Base-by-base conservation (phyloP, 2,113 vertebrate genomes). In the Genyomyrus donnyi region DNA sequence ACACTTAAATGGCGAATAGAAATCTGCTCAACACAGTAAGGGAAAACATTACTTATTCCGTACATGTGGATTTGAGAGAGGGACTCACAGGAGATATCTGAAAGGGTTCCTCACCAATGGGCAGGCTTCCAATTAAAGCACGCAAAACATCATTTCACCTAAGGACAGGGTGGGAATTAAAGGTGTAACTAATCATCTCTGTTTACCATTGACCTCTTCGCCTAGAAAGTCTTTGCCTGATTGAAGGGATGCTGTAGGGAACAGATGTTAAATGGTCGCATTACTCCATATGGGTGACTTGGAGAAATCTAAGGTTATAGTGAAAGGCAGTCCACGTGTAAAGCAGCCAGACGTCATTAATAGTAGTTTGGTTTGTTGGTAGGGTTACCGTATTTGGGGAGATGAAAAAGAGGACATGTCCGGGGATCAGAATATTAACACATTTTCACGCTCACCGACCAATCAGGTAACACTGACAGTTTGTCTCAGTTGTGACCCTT, bases 401-500 rank as follows among this genome's bases (percentile, higher is more conserved):
- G 52, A 53, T 0, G 52, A 21, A 53, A 19, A 56, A 24, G 5
- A 24, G 5, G 53, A 42, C 53, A 56, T 56, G 53, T 56, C 1
- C 19, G 1, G 53, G 19, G 19, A 56, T 56, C 53, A 56, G 19
- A 56, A 21, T 56, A 56, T 56, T 56, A 21, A 56, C 5, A 56
- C 53, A 56, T 56, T 21, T 21, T 21, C 53, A 56, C 1, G 5
- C 53, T 21, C 53, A 56, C 53, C 1, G 5, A 56, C 19, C 53
- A 56, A 21, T 56, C 53, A 21, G 53, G 53, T 56, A 56, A 19
- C 53, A 50, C 46, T 49, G 13, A 5, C 49, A 45, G 49, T 80
- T 39, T 77, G 88, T 49, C 88, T 85, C 74, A 42, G 56, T 35
- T n/a, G 15, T 58, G 13, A 90, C 80, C 42, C 85, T 90, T 85